Base-by-base conservation (phyloP, 2,113 vertebrate species). In the Tachysurus fulvidraco region DNA sequence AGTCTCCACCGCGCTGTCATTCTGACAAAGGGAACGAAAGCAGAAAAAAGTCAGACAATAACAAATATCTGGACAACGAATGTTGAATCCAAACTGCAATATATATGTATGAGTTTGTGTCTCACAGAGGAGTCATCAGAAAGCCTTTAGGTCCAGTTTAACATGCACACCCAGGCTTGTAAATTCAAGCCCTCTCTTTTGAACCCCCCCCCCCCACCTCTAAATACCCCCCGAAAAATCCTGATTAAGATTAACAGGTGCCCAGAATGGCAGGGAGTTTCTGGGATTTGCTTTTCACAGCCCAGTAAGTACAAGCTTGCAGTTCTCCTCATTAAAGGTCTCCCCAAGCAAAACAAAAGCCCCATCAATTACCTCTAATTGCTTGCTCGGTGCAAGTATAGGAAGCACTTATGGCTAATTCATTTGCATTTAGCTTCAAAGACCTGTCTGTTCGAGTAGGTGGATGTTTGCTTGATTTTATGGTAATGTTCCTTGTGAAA, bases 1-100 rank as follows among this genome's bases (percentile, higher is more conserved):
- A 50, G 93, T 95, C 81, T 98, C 97, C 89, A 95, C 91, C 80
- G 95, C 94, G 3, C 96, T 94, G 0, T 98, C 96, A 79, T 98
- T 98, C 98, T 99, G 91, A 69, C 59, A 86, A 86, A 44, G 60
- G 23, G 30, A 17, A 59, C 52, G 8, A 46, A 17, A 65, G 13
- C 8, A 80, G n/a, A 36, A 79, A 74, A 54, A 65, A 54, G 54
- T 87, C 16, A 64, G 25, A 83, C 25, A 80, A 84, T 77, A 60
- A 85, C 19, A 85, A 67, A 46, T 52, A 54, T 55, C 7, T 17
- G 12, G 23, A 83, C 41, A 84, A 88, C 84, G 87, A 91, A 89
- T 55, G 84, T 52, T 62, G 54, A 46, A 36, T 71, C 12, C 50
- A 86, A 83, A 91, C 88, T 64, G 82, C 86, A 84, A 91, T 87